Evolutionary conservation across 2,888 invertebrate genomes (phyloP).

Genomic region (Drosophila quinaria): DNA sequence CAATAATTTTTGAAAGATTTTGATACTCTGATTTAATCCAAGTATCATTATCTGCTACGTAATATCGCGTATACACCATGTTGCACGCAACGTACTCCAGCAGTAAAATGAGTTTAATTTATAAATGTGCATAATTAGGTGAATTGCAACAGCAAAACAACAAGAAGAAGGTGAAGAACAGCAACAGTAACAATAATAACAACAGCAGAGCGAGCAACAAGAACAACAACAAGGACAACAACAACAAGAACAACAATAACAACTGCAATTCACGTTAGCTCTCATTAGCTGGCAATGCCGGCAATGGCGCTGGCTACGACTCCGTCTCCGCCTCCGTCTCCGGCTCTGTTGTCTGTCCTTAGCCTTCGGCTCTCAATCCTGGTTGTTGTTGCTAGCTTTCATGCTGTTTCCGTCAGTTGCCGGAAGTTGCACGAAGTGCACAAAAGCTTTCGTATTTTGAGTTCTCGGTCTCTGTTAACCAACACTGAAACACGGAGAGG

Average conservation of each 20-base stretch:
- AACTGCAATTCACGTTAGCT: slow-evolving; percentile 18
- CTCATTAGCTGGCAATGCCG: slow-evolving; percentile 41
- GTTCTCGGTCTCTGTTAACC: slow-evolving; percentile 53
- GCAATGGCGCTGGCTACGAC: slow-evolving; percentile 17
- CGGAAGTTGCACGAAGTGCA: slow-evolving; percentile 68
- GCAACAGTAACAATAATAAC: slow-evolving; percentile 12
- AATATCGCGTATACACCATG: slow-evolving; percentile 28
- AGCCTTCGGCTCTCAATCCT: slow-evolving; percentile 22
- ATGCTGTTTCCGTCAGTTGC: slow-evolving; percentile 58
- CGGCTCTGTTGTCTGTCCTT: slow-evolving; percentile 30
- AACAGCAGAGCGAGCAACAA: slow-evolving; percentile 1
- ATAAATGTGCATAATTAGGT: slow-evolving; percentile 38
- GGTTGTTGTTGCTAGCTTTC: slow-evolving; percentile 30
- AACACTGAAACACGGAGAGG: slow-evolving; percentile 34
- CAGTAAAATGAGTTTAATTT: slow-evolving; percentile 27
- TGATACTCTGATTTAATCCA: not conserved
- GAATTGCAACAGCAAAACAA: slow-evolving; percentile 6
- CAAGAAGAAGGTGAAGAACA: slow-evolving; percentile 11
- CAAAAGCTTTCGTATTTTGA: slow-evolving; percentile 65
- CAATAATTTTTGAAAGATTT: not conserved
- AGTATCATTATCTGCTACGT: not conserved
- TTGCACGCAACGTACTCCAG: not conserved
- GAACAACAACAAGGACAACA: slow-evolving; percentile 2
- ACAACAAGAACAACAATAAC: slow-evolving; percentile 15
- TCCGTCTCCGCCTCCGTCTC: slow-evolving; percentile 13